Evolutionary conservation across 2,113 vertebrate species (phyloP).

Genomic region (Seriola quinqueradiata): DNA sequence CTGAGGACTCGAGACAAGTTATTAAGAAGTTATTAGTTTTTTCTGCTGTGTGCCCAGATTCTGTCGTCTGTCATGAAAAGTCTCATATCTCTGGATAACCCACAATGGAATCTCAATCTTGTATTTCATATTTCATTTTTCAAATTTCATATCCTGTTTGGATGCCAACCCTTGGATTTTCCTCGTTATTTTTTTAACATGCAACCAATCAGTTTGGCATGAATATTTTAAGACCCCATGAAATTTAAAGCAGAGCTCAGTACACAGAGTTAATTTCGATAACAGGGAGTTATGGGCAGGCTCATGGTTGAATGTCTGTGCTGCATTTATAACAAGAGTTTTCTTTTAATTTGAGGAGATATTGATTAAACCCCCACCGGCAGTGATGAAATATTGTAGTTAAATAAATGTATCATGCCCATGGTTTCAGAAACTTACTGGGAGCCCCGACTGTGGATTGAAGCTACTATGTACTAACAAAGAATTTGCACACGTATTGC

Average conservation of each 20-base stretch:
- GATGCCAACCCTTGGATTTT: not conserved
- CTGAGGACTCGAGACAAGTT: conserved; percentile 34
- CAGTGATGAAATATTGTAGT: not conserved
- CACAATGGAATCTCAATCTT: not conserved
- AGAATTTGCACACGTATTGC: conserved; percentile 5
- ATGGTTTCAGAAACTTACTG: not conserved
- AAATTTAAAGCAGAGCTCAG: conserved; percentile 39
- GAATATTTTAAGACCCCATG: conserved; percentile 50
- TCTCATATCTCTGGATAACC: conserved; percentile 16
- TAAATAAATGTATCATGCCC: conserved; percentile 12
- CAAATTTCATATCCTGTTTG: conserved; percentile 31
- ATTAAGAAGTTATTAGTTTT: conserved; percentile 37
- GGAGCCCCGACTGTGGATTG: not conserved
- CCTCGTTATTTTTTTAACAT: not conserved
- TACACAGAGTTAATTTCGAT: conserved; percentile 11
- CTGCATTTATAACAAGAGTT: not conserved
- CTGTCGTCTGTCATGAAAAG: conserved; percentile 23
- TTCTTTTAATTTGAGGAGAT: conserved; percentile 14
- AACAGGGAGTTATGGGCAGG: conserved; percentile 10
- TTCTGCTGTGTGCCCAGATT: conserved; percentile 23
- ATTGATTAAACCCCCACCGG: conserved; percentile 13
- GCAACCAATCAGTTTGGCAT: conserved; percentile 31
- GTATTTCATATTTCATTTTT: conserved; percentile 35
- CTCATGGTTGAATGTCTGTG: conserved; percentile 5
- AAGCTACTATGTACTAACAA: not conserved